Conservation (phyloP, 2,113 vertebrate genomes). For the Barbus barbus region DNA sequence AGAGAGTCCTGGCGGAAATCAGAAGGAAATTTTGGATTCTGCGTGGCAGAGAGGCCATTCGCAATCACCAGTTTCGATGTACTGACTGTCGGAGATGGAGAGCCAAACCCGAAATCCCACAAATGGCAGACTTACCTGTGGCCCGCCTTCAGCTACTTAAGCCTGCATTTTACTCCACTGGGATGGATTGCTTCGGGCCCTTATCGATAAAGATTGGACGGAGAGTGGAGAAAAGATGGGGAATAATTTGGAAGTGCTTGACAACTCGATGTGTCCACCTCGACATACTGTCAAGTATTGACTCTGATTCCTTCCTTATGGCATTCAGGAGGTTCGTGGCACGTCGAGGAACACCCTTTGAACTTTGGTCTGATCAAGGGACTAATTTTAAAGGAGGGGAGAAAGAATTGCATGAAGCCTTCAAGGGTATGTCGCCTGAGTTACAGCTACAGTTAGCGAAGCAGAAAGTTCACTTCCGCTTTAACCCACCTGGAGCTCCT, state of each 20-base stretch:
- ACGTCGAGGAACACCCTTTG: background rate
- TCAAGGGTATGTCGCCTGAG: background rate
- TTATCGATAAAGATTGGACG: background rate
- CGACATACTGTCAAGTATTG: background rate
- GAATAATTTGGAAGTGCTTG: conserved; percentile 1
- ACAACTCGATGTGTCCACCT: background rate
- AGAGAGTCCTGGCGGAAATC: conserved; percentile 44
- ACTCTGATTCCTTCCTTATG: conserved; percentile 1
- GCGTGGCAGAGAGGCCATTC: background rate
- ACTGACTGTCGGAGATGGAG: conserved; percentile 26
- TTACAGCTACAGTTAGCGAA: background rate
- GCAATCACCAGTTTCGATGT: conserved; percentile 15
- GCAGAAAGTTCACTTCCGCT: no score
- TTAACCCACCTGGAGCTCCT: no score
- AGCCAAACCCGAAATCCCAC: background rate
- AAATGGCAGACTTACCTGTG: conserved; percentile 34
- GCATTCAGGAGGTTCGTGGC: background rate
- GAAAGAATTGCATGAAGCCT: background rate
- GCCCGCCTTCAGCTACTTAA: conserved; percentile 32
- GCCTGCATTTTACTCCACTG: conserved; percentile 28
- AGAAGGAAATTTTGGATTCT: conserved; percentile 14
- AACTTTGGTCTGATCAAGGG: background rate
- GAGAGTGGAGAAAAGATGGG: conserved; percentile 2
- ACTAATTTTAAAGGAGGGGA: background rate
- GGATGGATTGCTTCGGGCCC: conserved; percentile 21